A percentile compares a stretch with the other conserved stretches of the same genome.
phyloP scores from a whole-genome alignment of 2,888 invertebrate genomes.

The Coenonympha arcania region DNA sequence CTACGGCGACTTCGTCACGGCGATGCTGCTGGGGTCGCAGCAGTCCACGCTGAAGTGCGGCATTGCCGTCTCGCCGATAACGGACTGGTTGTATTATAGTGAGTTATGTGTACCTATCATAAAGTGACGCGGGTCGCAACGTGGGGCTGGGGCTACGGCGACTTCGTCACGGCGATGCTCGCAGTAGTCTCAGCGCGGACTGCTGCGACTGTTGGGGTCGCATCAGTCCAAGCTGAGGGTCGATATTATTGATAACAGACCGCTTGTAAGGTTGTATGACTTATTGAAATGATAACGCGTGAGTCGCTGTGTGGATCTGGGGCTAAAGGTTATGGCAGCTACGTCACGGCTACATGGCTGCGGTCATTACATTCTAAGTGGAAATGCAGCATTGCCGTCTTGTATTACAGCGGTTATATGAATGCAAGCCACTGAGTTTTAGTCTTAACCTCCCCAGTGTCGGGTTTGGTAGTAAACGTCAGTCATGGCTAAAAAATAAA shows the following conservation, averaged over 20 bases:
- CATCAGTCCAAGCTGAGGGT: constrained; percentile 93
- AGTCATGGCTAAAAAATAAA: too few species aligned
- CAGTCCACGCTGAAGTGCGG: constrained; percentile 93
- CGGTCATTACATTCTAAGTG: too few species aligned
- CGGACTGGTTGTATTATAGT: constrained; percentile 98
- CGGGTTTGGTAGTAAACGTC: too few species aligned
- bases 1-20: constrained; percentile 95
- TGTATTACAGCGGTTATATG: too few species aligned
- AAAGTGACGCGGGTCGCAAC: constrained; percentile 89
- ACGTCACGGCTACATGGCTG: constrained; percentile 92
- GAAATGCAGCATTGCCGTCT: too few species aligned
- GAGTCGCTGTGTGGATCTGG: constrained; percentile 97
- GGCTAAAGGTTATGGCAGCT: constrained; percentile 97
- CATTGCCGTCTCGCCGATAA: constrained; percentile 96
- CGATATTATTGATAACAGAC: constrained; percentile 95
- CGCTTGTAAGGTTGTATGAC: constrained; percentile 96
- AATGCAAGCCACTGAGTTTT: not conserved
- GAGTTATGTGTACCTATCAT: constrained; percentile 49
- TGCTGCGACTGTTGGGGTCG: constrained; percentile 87
- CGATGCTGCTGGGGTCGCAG: constrained; percentile 90
- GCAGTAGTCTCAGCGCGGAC: too few species aligned
- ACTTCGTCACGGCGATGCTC: constrained; percentile 94
- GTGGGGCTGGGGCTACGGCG: constrained; percentile 98
- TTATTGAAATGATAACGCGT: constrained; percentile 66
- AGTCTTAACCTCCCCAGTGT: too few species aligned